These are phyloP conservation scores for Pantherophis alleghaniensis DNA, from an alignment of 2,797 vertebrate genomes.

Conservation along the genomic window DNA sequence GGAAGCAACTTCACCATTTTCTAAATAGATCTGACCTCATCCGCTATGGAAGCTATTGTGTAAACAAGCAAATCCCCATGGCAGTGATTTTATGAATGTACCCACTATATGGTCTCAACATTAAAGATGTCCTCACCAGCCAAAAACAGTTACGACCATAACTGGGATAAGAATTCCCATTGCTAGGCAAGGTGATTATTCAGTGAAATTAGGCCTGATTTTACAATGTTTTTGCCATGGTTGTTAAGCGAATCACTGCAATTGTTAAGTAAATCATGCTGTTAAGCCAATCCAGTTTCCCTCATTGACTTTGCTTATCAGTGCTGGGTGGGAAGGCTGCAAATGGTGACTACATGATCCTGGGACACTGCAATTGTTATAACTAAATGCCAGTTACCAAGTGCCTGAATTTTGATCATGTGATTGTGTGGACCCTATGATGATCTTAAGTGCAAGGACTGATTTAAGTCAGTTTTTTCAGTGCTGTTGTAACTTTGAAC, in stretches of 20 bases:
- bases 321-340: not conserved
- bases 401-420: not conserved
- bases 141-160: not conserved
- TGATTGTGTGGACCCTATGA: not conserved
- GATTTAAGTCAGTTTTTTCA: not conserved
- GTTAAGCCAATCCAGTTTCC: not conserved
- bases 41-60: not conserved
- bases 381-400: not conserved
- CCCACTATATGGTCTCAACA: not conserved
- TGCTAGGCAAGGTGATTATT: not conserved
- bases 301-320: not conserved
- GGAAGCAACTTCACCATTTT: not conserved
- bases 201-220: not conserved
- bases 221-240: not conserved
- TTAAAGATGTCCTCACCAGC: not conserved
- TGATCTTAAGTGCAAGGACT: not conserved
- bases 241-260: not conserved
- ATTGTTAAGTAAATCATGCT: not conserved
- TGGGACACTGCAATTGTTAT: not conserved
- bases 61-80: not conserved
- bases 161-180: not conserved
- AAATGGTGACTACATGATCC: not conserved
- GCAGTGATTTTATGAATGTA: not conserved
- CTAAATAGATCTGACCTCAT: not conserved
- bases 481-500: not conserved